A percentile compares a stretch with the other conserved stretches of the same genome.
These are phyloP conservation scores for Lutra lutra DNA, from an alignment of 2,797 vertebrate genomes.

Conservation along the genomic window DNA sequence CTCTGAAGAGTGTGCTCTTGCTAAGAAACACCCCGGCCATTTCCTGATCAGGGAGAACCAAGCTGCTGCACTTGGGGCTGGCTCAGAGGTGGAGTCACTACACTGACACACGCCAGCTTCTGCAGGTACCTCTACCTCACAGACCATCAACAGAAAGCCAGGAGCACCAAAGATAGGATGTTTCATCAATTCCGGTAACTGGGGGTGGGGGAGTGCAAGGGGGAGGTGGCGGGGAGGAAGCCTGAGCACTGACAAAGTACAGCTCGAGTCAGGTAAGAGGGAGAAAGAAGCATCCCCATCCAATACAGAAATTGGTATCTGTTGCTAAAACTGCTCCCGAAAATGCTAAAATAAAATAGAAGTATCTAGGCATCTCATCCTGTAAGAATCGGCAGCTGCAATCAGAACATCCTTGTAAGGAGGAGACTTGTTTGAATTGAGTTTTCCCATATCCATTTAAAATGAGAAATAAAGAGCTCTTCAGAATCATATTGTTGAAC, in stretches of 20 bases:
- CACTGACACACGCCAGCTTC: rapidly evolving
- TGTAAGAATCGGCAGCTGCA: neutral
- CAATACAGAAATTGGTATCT: slow-evolving; percentile 68
- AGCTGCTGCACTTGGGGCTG: neutral
- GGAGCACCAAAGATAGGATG: neutral
- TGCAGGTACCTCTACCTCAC: neutral
- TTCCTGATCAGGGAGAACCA: neutral
- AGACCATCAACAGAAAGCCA: neutral
- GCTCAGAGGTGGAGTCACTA: neutral
- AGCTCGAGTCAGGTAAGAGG: slow-evolving; percentile 30
- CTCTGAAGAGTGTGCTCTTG: slow-evolving; percentile 55
- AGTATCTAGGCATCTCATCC: neutral
- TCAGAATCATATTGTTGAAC: neutral
- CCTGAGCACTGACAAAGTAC: slow-evolving; percentile 43
- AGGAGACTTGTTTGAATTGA: slow-evolving; percentile 40
- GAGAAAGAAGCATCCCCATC: slow-evolving; percentile 14
- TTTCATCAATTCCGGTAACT: neutral
- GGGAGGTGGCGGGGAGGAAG: neutral
- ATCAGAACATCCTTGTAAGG: neutral
- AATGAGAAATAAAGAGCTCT: slow-evolving; percentile 26
- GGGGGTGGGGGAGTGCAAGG: no score
- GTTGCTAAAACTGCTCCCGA: slow-evolving; percentile 67
- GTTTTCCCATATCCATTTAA: neutral
- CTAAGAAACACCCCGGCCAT: neutral
- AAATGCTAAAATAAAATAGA: slow-evolving; percentile 70